Base-by-base conservation (phyloP, 2,113 vertebrate species). In the Nycticryphes semicollaris region DNA sequence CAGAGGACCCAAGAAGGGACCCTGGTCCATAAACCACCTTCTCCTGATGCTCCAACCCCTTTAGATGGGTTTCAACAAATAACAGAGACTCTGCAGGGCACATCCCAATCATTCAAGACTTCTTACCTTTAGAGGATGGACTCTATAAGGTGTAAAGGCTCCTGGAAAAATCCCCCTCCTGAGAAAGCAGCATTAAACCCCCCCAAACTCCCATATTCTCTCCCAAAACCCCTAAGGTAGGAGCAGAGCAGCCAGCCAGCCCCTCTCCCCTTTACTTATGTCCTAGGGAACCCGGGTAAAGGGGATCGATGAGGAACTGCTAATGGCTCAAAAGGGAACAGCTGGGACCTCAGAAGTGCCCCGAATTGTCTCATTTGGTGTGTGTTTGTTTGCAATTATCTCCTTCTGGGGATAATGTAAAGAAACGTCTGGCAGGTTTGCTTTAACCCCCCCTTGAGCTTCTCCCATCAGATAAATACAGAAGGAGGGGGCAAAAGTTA, bases 11-110 rank as follows among this genome's bases (percentile, higher is more conserved):
- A 2, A 16, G 16, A 47, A 24, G 4, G 16, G 6, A 2, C 9
- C 21, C 12, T 5, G 4, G 12, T 3, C 24, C 2, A 8, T 5
- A 22, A 50, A 19, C 7, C 57, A 24, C 8, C 30, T 14, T 14
- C 57, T n/a, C 5, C 1, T 0, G 2, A 11, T 1, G 0, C 13
- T 35, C 3, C 31, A 22, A 5, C 3, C 4, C 1, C 4, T 6
- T 30, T 5, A 3, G 15, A 14, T 6, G 3, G 4, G 6, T 9
- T 47, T 60, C 17, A 21, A 12, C 8, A 35, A 72, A 22, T 4
- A 10, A 9, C 10, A 66, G 14, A 18, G 19, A 5, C 57, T 6
- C n/a, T 4, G 1, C 6, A 2, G 31, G 6, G 7, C 14, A 2
- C 25, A 31, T 8, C 20, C 35, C 6, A 1, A 6, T 18, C 48